phyloP scores from a whole-genome alignment of 2,888 invertebrate species.

The Melipona bicolor region DNA sequence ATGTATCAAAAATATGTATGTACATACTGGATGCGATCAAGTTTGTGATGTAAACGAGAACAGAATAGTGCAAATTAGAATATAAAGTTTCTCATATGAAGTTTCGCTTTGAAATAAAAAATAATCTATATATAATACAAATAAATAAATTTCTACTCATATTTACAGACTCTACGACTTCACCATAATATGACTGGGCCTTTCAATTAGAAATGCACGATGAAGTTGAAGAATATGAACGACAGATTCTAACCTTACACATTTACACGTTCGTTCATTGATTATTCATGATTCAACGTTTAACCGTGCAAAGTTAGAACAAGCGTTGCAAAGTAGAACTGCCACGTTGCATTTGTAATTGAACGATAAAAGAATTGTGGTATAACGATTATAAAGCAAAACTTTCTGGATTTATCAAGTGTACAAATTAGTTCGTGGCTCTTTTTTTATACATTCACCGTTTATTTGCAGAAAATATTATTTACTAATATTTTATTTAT shows the following conservation, averaged over 20 bases:
- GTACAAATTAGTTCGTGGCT: too few species aligned
- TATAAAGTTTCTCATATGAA: neutral
- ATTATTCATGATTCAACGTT: neutral
- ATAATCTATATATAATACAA: neutral
- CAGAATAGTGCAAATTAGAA: neutral
- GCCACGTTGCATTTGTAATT: neutral
- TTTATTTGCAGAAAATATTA: too few species aligned
- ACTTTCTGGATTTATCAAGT: too few species aligned
- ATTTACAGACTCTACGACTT: neutral
- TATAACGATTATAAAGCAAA: too few species aligned
- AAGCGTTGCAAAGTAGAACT: neutral
- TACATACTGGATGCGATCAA: neutral
- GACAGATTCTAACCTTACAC: neutral
- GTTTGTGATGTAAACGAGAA: neutral
- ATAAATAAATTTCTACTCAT: neutral
- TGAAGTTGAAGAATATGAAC: neutral
- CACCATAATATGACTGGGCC: neutral
- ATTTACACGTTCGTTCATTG: neutral
- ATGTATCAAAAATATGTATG: neutral
- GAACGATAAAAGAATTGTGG: neutral
- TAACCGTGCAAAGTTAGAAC: neutral
- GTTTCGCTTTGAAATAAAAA: neutral
- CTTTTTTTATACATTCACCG: too few species aligned
- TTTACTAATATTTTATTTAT: too few species aligned
- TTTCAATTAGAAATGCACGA: neutral